Percentiles rank a stretch among this genome's conserved stretches.
Evolutionary conservation across 2,888 invertebrate genomes (phyloP).

Genomic region (Drosophila kuntzei): DNA sequence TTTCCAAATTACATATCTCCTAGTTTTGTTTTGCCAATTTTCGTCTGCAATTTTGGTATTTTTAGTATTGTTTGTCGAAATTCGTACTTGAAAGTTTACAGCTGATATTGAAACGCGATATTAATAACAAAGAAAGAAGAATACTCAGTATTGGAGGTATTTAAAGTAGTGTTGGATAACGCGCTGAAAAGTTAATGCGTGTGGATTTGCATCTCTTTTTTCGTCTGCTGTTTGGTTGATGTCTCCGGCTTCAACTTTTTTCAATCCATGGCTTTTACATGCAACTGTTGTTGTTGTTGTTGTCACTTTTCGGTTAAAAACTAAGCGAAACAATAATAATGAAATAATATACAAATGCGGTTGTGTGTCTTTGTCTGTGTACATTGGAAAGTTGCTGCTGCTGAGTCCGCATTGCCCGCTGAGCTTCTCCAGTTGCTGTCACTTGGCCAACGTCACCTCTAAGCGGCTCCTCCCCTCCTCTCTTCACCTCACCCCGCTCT

Average conservation of each 20-base stretch:
- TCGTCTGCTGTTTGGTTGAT: background rate
- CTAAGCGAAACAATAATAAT: slow-evolving; percentile 69
- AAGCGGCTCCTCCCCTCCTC: slow-evolving; percentile 8
- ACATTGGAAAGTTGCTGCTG: slow-evolving; percentile 65
- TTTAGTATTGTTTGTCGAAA: too few species aligned
- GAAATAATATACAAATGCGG: slow-evolving; percentile 64
- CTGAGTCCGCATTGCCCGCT: slow-evolving; percentile 63
- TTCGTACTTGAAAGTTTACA: too few species aligned
- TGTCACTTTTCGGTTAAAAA: slow-evolving; percentile 36
- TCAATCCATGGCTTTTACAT: slow-evolving; percentile 41
- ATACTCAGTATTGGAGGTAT: background rate
- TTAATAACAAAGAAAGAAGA: too few species aligned
- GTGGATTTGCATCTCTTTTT: background rate
- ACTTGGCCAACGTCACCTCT: slow-evolving; percentile 59
- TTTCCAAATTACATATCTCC: background rate
- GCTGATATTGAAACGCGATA: background rate
- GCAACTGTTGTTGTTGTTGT: slow-evolving; percentile 52
- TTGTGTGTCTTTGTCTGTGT: slow-evolving; percentile 51
- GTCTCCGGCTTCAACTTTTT: slow-evolving; percentile 23
- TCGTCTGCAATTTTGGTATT: too few species aligned
- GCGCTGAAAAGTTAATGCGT: background rate
- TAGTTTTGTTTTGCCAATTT: too few species aligned
- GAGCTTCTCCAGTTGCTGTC: slow-evolving; percentile 68
- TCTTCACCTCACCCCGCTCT: background rate
- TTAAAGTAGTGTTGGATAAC: background rate